Conservation (phyloP, 2,113 vertebrate species). For the Callithrix jacchus region DNA sequence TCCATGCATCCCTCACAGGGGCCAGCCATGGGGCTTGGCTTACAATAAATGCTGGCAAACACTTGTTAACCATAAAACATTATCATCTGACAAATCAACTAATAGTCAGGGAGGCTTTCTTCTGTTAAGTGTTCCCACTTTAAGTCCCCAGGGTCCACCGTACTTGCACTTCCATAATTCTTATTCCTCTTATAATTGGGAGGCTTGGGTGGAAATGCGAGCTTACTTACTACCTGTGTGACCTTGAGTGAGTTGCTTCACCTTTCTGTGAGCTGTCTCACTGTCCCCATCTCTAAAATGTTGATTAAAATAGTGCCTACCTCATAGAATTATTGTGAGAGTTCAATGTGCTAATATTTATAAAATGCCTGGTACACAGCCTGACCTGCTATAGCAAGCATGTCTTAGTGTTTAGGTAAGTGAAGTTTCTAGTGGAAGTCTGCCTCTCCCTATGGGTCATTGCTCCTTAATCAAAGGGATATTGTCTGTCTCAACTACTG, state of each 20-base stretch:
- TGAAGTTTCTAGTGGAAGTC: slow-evolving; percentile 4
- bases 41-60: background rate
- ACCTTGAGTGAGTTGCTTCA: background rate
- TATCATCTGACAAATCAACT: background rate
- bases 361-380: background rate
- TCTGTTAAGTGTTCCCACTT: background rate
- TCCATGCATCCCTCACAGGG: fast-evolving
- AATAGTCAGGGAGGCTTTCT: background rate
- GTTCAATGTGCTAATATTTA: background rate
- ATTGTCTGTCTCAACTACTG: background rate
- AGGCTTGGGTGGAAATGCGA: background rate
- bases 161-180: background rate
- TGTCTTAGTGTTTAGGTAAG: background rate
- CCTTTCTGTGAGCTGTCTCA: background rate
- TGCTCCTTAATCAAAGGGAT: background rate
- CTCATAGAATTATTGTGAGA: background rate
- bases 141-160: too few species aligned
- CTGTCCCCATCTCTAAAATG: background rate
- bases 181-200: background rate
- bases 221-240: background rate
- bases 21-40: background rate
- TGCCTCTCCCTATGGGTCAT: background rate
- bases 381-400: background rate
- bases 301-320: background rate
- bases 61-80: background rate